Conservation (phyloP, 2,113 vertebrate genomes). For the Hystrix cristata region DNA sequence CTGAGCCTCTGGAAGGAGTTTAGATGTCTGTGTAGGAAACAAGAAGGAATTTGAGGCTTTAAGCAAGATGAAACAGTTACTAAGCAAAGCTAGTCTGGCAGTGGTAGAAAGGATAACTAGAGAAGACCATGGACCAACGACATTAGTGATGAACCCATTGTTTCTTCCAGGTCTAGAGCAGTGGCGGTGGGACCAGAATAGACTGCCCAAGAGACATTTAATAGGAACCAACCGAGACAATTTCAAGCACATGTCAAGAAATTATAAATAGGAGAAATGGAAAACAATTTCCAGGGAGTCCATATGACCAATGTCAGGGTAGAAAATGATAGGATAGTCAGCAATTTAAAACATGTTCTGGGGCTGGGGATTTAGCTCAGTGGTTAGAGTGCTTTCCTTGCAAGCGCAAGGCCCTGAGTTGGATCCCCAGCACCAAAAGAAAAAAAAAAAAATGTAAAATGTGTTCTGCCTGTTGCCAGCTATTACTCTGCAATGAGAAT, state of each 20-base stretch:
- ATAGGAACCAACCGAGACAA: not conserved
- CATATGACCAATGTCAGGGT: not conserved
- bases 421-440: too few relatives aligned
- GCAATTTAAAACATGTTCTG: not conserved
- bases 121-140: not conserved
- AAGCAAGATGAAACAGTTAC: not conserved
- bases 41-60: conserved; percentile 13
- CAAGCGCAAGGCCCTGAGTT: too few relatives aligned
- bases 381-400: too few relatives aligned
- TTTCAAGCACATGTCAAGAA: not conserved
- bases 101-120: not conserved
- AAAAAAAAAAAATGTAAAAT: not conserved
- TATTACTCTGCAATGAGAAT: not conserved
- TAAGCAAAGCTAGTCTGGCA: not conserved
- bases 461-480: not conserved
- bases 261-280: not conserved
- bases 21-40: not conserved
- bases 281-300: not conserved
- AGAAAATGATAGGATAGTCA: not conserved
- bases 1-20: not conserved
- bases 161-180: not conserved
- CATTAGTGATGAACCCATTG: not conserved
- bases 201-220: not conserved
- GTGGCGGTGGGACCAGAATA: not conserved
- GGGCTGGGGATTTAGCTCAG: too few relatives aligned